phyloP scores from a whole-genome alignment of 2,888 invertebrate genomes.

The Serrognathus titanus region DNA sequence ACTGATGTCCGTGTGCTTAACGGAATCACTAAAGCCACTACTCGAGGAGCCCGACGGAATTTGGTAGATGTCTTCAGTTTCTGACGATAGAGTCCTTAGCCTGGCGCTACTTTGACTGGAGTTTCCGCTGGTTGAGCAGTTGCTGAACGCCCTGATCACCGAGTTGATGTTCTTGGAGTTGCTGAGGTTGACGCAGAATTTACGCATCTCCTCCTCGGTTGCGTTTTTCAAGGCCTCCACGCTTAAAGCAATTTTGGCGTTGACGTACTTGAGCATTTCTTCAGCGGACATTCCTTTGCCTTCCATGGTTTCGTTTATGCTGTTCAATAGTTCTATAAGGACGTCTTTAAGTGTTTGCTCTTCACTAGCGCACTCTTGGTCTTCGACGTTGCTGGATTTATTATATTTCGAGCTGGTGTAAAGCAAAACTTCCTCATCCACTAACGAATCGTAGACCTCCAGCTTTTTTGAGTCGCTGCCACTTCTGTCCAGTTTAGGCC shows the following conservation, averaged over 20 bases:
- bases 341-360: conserved; percentile 43
- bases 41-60: conserved; percentile 43
- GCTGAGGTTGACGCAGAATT: conserved; percentile 45
- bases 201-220: conserved; percentile 48
- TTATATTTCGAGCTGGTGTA: conserved; percentile 43
- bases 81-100: conserved; percentile 33
- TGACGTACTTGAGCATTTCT: conserved; percentile 45
- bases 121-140: conserved; percentile 42
- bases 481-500: conserved; percentile 37
- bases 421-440: conserved; percentile 45
- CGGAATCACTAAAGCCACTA: conserved; percentile 45
- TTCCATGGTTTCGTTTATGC: conserved; percentile 45
- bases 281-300: conserved; percentile 38
- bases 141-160: conserved; percentile 44
- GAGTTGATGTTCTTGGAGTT: conserved; percentile 44
- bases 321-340: conserved; percentile 45
- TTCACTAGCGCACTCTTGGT: conserved; percentile 24
- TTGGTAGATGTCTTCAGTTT: conserved; percentile 43
- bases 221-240: conserved; percentile 39
- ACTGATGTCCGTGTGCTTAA: conserved; percentile 26
- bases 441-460: conserved; percentile 41
- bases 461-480: conserved; percentile 12
- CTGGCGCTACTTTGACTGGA: conserved; percentile 36
- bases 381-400: conserved; percentile 24
- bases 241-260: conserved; percentile 42